Evolutionary conservation across 23 tunicate genomes (phyloP).

Genomic region (Ciona savignyi): DNA sequence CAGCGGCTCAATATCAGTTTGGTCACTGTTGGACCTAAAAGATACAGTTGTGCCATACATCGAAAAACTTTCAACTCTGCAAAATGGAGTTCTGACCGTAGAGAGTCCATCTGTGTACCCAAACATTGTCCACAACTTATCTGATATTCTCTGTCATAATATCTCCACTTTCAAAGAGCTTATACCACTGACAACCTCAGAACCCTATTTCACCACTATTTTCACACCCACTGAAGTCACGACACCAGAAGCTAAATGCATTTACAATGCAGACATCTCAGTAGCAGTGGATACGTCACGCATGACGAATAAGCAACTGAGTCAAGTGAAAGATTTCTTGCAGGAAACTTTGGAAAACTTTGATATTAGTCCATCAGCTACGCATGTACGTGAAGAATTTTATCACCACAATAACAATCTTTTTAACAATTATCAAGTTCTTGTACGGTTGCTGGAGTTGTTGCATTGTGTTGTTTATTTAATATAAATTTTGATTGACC

Average conservation of each 20-base stretch:
- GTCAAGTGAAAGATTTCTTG: slow-evolving; percentile 13
- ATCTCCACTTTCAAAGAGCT: background rate
- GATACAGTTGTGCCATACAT: background rate
- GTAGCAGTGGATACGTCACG: slow-evolving; percentile 16
- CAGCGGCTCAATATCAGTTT: slow-evolving; percentile 2
- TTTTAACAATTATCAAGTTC: no score
- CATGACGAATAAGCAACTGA: background rate
- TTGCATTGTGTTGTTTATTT: no score
- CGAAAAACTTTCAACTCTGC: slow-evolving; percentile 7
- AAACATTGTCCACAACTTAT: background rate
- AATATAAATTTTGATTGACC: no score
- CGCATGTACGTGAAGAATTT: background rate
- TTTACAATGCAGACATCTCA: slow-evolving; percentile 11
- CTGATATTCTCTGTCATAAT: background rate
- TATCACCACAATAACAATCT: no score
- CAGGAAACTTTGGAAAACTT: background rate
- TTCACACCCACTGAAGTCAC: background rate
- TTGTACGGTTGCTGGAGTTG: no score
- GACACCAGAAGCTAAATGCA: background rate
- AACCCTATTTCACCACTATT: background rate
- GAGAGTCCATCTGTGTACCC: background rate
- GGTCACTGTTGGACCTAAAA: slow-evolving; percentile 20
- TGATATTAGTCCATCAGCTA: background rate
- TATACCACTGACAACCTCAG: background rate
- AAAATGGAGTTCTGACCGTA: background rate